These are phyloP conservation scores for Drosophila borealis DNA, from an alignment of 2,888 invertebrate species.

Conservation along the genomic window DNA sequence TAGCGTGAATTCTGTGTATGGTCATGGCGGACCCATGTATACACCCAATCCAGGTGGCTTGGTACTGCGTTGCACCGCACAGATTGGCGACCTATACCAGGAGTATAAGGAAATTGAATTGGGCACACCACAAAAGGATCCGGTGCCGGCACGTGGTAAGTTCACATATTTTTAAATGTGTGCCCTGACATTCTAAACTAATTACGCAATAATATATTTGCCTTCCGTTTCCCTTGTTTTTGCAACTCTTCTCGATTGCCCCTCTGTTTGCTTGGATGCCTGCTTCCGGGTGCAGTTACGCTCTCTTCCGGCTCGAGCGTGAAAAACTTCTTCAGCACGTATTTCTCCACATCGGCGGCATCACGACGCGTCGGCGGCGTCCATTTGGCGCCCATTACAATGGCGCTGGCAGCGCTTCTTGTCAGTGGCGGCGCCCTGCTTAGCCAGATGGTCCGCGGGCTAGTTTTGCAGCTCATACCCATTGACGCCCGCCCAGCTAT, in stretches of 20 bases:
- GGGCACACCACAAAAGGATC: constrained; percentile 90
- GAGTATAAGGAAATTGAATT: constrained; percentile 89
- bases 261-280: constrained; percentile 18
- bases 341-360: constrained; percentile 77
- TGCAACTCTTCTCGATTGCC: constrained; percentile 5
- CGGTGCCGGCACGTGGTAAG: constrained; percentile 92
- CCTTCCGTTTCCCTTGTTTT: constrained; percentile 49
- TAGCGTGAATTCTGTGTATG: constrained; percentile 76
- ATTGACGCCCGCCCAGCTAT: constrained; percentile 27
- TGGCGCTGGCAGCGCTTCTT: constrained; percentile 45
- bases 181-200: constrained; percentile 27
- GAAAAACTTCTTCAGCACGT: constrained; percentile 81
- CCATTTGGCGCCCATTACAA: constrained; percentile 46
- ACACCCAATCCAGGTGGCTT: constrained; percentile 86
- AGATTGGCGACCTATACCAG: constrained; percentile 89
- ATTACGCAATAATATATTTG: constrained; percentile 60
- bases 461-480: constrained; percentile 30
- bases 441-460: constrained; percentile 30
- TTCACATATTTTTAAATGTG: constrained; percentile 11
- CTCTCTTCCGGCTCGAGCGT: constrained; percentile 82
- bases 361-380: constrained; percentile 39
- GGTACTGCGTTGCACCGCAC: constrained; percentile 90
- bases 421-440: constrained; percentile 33
- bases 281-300: constrained; percentile 73
- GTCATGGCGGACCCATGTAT: constrained; percentile 68